phyloP scores from a whole-genome alignment of 2,113 vertebrate species.

The Grallaria varia region DNA sequence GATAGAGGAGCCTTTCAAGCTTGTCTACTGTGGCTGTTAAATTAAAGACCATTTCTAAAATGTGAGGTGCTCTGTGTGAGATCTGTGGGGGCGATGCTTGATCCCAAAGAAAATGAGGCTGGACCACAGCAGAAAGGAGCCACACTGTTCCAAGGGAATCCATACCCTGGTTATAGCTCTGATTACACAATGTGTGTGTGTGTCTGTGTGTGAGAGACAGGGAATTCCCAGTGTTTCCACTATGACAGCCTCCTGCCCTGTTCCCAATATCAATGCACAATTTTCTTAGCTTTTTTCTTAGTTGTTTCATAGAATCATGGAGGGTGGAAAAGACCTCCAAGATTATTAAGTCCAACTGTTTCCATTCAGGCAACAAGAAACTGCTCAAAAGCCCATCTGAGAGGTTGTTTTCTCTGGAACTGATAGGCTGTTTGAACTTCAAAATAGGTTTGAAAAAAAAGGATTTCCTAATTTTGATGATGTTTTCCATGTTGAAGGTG shows the following conservation, averaged over 20 bases:
- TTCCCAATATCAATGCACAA: background rate
- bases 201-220: background rate
- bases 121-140: background rate
- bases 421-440: background rate
- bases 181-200: background rate
- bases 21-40: background rate
- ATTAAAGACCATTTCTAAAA: background rate
- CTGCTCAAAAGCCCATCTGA: rapidly evolving
- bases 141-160: background rate
- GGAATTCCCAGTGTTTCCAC: background rate
- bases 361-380: background rate
- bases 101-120: background rate
- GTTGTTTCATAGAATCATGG: background rate
- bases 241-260: background rate
- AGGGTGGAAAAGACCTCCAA: background rate
- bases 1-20: background rate
- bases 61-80: background rate
- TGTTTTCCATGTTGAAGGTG: background rate
- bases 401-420: background rate
- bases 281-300: background rate
- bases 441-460: background rate
- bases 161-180: background rate
- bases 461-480: background rate
- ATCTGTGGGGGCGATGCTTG: background rate
- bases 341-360: background rate